Conservation (phyloP, 2,888 invertebrate genomes). For the Xanthorhoe spadicearia region DNA sequence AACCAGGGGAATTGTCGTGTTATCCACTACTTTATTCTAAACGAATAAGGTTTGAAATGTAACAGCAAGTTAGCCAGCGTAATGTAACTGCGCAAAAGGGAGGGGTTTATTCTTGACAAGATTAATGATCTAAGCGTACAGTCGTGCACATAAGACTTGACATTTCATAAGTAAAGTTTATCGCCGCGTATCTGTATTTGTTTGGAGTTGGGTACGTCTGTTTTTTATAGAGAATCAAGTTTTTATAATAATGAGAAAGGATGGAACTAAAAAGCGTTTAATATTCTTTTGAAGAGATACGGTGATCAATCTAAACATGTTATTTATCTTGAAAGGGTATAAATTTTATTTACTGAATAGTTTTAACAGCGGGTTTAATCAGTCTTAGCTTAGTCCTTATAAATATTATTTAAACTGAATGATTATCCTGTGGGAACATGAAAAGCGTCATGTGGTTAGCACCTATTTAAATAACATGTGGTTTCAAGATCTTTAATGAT, state of each 20-base stretch:
- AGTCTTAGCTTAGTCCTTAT: too few relatives aligned
- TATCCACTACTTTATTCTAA: conserved; percentile 33
- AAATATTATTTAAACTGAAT: too few relatives aligned
- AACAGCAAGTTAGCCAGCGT: conserved; percentile 43
- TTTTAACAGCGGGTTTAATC: neutral
- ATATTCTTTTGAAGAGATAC: conserved; percentile 5
- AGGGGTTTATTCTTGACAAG: conserved; percentile 70
- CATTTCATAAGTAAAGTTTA: conserved; percentile 3
- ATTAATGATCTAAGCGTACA: conserved; percentile 66
- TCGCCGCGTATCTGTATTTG: conserved; percentile 5
- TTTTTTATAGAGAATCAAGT: conserved; percentile 10
- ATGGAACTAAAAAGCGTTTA: neutral
- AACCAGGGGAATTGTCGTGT: conserved; percentile 3
- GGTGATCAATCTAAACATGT: conserved; percentile 11
- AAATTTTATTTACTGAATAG: neutral
- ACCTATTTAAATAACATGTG: neutral
- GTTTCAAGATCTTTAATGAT: neutral
- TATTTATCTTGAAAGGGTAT: neutral
- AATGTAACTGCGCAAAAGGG: conserved; percentile 74
- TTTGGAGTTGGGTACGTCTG: conserved; percentile 14
- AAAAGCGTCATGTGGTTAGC: neutral
- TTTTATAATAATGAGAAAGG: conserved; percentile 16
- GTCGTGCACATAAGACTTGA: conserved; percentile 21
- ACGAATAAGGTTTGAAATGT: conserved; percentile 46
- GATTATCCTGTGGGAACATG: too few relatives aligned